phyloP scores from a whole-genome alignment of 2,113 vertebrate genomes.

The Nyctereutes procyonoides region DNA sequence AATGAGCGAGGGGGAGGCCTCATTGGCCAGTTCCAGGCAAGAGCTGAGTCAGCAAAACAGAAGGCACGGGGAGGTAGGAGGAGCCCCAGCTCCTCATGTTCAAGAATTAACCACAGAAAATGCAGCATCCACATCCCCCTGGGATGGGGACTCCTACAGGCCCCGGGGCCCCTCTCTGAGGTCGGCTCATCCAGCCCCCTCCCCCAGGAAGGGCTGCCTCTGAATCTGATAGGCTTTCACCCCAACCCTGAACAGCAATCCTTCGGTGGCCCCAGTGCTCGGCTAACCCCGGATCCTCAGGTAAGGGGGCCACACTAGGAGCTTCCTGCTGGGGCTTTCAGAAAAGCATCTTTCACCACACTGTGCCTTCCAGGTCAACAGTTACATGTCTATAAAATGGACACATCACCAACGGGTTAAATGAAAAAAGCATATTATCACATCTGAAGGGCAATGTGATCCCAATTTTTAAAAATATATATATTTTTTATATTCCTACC shows the following conservation, averaged over 20 bases:
- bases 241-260: background rate
- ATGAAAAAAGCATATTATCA: background rate
- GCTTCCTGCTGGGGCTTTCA: background rate
- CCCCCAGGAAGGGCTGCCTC: background rate
- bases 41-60: constrained; percentile 31
- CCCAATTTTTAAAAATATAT: background rate
- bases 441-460: background rate
- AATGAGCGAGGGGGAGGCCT: background rate
- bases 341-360: background rate
- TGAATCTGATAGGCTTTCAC: background rate
- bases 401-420: background rate
- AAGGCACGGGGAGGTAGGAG: no score
- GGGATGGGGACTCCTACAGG: background rate
- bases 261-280: background rate
- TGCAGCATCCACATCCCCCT: background rate
- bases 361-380: background rate
- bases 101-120: background rate
- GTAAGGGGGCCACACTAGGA: background rate
- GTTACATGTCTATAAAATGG: background rate
- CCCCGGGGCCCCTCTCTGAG: background rate
- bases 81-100: background rate
- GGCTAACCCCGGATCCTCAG: background rate
- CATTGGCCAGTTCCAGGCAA: background rate
- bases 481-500: background rate
- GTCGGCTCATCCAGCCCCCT: background rate